phyloP scores from a whole-genome alignment of 1,140 invertebrate species.

The Aphaenogaster rudis region DNA sequence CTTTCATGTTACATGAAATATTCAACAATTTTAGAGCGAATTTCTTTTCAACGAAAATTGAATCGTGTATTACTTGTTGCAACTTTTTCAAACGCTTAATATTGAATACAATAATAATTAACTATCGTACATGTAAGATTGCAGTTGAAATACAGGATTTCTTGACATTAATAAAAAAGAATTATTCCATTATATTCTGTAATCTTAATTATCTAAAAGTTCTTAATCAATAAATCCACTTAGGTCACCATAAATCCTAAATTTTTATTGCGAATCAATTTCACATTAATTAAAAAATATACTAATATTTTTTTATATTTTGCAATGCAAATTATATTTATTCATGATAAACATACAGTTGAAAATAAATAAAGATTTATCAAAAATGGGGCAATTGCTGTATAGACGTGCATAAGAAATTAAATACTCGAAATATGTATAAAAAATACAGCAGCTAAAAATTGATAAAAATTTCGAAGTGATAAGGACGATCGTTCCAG shows the following conservation, averaged over 20 bases:
- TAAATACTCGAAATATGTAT: background rate
- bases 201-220: background rate
- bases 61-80: background rate
- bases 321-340: background rate
- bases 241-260: background rate
- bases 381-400: background rate
- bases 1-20: background rate
- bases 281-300: conserved; percentile 13
- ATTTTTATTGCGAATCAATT: background rate
- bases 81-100: background rate
- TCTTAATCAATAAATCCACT: background rate
- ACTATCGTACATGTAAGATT: background rate
- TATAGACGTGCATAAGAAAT: background rate
- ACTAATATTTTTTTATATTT: conserved; percentile 1
- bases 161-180: background rate
- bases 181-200: background rate
- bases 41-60: conserved; percentile 8
- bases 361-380: background rate
- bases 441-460: background rate
- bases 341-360: background rate
- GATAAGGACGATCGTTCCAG: background rate
- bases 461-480: conserved; percentile 29
- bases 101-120: conserved; percentile 1
- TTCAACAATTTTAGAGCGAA: background rate
- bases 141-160: background rate